Conservation (phyloP, 1,140 invertebrate genomes). For the Drosophila punjabiensis region DNA sequence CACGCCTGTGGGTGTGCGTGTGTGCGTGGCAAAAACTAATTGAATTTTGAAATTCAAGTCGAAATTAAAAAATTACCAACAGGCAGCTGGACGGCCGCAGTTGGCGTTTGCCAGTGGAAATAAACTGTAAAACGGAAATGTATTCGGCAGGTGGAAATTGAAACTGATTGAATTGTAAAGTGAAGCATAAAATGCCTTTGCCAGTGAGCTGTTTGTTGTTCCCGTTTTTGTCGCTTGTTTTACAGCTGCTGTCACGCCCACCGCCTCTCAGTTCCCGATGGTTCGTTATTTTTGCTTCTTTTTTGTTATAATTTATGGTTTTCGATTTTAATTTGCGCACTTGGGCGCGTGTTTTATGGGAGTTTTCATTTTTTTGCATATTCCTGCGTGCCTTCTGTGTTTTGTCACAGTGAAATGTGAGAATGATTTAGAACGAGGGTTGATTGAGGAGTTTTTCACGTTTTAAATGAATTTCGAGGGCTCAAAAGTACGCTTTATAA, state of each 20-base stretch:
- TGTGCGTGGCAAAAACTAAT: constrained; percentile 58
- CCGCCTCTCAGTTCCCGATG: constrained; percentile 1
- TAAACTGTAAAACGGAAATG: constrained; percentile 79
- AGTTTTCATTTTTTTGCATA: constrained; percentile 49
- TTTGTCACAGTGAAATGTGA: constrained; percentile 55
- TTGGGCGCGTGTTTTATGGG: constrained; percentile 68
- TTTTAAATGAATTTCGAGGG: not conserved
- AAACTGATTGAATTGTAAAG: constrained; percentile 83
- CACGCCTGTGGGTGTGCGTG: not conserved
- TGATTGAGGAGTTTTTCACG: not conserved
- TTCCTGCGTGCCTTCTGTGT: constrained; percentile 40
- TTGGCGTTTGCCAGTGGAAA: constrained; percentile 37
- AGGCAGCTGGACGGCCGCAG: constrained; percentile 27
- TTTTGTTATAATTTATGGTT: constrained; percentile 70
- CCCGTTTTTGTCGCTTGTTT: constrained; percentile 19
- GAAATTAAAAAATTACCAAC: constrained; percentile 80
- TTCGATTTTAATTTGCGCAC: constrained; percentile 78
- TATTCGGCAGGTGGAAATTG: constrained; percentile 82
- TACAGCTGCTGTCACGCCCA: constrained; percentile 54
- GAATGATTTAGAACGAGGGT: constrained; percentile 58
- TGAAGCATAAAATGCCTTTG: constrained; percentile 71
- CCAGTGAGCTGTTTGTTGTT: constrained; percentile 33
- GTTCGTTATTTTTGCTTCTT: not conserved
- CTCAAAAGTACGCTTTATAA: too few species aligned
- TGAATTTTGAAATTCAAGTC: constrained; percentile 79